Percentiles rank a stretch among this genome's conserved stretches.
phyloP scores from a whole-genome alignment of 2,888 invertebrate genomes.

The Hydriomena furcata region DNA sequence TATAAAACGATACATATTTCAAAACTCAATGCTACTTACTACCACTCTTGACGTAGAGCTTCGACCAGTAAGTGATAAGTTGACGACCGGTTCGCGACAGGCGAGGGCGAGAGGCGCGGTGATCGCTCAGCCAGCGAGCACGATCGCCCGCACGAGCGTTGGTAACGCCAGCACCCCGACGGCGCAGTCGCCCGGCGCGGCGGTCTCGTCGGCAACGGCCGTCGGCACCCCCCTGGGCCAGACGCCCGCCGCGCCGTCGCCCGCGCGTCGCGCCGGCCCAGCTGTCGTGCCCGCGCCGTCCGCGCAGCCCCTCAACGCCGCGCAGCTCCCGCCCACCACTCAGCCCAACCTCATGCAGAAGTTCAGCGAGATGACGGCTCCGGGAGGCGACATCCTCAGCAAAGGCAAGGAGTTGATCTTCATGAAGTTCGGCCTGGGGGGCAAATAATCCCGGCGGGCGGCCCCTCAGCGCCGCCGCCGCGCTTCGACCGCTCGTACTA shows the following conservation, averaged over 20 bases:
- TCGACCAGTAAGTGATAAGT: slow-evolving; percentile 28
- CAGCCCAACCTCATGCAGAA: slow-evolving; percentile 94
- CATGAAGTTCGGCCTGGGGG: slow-evolving; percentile 96
- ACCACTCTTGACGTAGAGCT: slow-evolving; percentile 9
- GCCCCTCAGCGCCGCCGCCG: slow-evolving; percentile 44
- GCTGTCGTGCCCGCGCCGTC: slow-evolving; percentile 76
- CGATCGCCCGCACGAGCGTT: slow-evolving; percentile 86
- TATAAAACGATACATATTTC: slow-evolving; percentile 14
- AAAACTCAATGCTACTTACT: slow-evolving; percentile 6
- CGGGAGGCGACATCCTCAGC: slow-evolving; percentile 94
- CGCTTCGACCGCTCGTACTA: slow-evolving; percentile 33
- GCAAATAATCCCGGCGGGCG: slow-evolving; percentile 84
- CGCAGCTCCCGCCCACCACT: slow-evolving; percentile 71
- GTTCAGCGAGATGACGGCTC: slow-evolving; percentile 93
- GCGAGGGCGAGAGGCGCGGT: slow-evolving; percentile 82
- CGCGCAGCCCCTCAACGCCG: slow-evolving; percentile 58
- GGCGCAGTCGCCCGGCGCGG: slow-evolving; percentile 64
- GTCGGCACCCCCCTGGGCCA: slow-evolving; percentile 38
- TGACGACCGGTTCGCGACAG: slow-evolving; percentile 49
- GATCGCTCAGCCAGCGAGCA: slow-evolving; percentile 73
- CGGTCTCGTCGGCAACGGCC: slow-evolving; percentile 35
- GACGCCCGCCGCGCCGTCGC: slow-evolving; percentile 55
- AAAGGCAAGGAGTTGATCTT: slow-evolving; percentile 97
- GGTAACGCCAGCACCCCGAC: slow-evolving; percentile 77
- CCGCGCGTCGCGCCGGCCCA: slow-evolving; percentile 76